Evolutionary conservation across 2,888 invertebrate genomes (phyloP).

Genomic region (Ochropleura plecta): DNA sequence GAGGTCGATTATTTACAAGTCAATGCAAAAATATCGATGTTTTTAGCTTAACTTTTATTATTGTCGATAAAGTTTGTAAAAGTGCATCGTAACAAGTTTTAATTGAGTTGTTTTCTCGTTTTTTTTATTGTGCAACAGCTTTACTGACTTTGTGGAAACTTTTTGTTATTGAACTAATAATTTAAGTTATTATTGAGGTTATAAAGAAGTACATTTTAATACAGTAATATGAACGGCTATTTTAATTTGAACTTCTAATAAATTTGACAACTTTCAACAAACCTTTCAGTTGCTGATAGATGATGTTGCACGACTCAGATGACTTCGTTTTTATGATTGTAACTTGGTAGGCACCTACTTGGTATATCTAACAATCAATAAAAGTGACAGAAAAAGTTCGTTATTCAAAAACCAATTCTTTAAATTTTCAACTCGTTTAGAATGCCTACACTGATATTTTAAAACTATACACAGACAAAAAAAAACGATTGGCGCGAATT

Average conservation of each 20-base stretch:
- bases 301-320: background rate
- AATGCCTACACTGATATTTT: conserved; percentile 1
- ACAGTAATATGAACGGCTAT: conserved; percentile 4
- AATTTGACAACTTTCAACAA: conserved; percentile 3
- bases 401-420: background rate
- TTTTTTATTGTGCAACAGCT: conserved; percentile 56
- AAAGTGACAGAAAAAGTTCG: background rate
- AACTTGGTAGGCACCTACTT: background rate
- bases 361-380: background rate
- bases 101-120: conserved; percentile 55
- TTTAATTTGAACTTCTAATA: conserved; percentile 23
- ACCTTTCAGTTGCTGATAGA: background rate
- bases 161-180: conserved; percentile 47
- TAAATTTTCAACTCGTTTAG: background rate
- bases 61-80: conserved; percentile 45
- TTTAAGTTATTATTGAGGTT: conserved; percentile 36
- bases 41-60: conserved; percentile 35
- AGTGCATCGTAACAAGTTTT: conserved; percentile 59
- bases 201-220: conserved; percentile 27
- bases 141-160: conserved; percentile 52
- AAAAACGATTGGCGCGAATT: conserved; percentile 3
- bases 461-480: background rate
- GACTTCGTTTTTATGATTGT: background rate
- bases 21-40: conserved; percentile 38
- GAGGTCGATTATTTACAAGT: conserved; percentile 30